Evolutionary conservation across 2,797 vertebrate species (phyloP).

Genomic region (Coranthus polyacanthus): DNA sequence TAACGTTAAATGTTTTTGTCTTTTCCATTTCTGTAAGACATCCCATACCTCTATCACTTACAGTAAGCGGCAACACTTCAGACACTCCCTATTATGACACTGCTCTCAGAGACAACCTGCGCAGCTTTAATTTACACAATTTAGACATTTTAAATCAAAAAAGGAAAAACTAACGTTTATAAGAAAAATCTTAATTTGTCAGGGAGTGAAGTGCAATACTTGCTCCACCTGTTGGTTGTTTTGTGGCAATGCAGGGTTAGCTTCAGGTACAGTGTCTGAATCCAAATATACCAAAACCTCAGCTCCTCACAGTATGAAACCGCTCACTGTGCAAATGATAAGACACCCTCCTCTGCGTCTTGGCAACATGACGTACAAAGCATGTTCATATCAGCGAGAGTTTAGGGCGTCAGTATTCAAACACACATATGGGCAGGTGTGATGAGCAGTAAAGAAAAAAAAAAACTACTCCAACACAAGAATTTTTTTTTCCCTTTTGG

Average conservation of each 20-base stretch:
- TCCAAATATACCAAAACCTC: not conserved
- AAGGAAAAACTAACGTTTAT: too few species aligned
- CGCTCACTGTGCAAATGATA: not conserved
- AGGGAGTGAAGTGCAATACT: conserved; percentile 48
- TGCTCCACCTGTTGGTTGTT: conserved; percentile 78
- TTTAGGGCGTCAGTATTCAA: not conserved
- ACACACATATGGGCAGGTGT: conserved; percentile 7
- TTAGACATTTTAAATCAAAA: not conserved
- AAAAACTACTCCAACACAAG: conserved; percentile 36
- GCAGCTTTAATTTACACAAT: not conserved
- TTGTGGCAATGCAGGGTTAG: conserved; percentile 17
- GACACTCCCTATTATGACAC: conserved; percentile 3
- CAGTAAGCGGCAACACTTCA: conserved; percentile 4
- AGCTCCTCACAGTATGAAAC: not conserved
- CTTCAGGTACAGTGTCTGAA: not conserved
- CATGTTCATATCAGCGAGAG: not conserved
- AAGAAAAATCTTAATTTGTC: conserved; percentile 19
- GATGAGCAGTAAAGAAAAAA: conserved; percentile 12
- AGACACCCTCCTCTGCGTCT: not conserved
- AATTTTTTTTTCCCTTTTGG: conserved; percentile 16
- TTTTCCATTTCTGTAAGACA: not conserved
- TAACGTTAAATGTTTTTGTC: not conserved
- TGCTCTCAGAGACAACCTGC: not conserved
- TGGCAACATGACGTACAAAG: not conserved
- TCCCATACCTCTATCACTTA: not conserved